A percentile compares a stretch with the other conserved stretches of the same genome.
Evolutionary conservation across 2,888 invertebrate genomes (phyloP).

Genomic region (Megastigmus dorsalis): DNA sequence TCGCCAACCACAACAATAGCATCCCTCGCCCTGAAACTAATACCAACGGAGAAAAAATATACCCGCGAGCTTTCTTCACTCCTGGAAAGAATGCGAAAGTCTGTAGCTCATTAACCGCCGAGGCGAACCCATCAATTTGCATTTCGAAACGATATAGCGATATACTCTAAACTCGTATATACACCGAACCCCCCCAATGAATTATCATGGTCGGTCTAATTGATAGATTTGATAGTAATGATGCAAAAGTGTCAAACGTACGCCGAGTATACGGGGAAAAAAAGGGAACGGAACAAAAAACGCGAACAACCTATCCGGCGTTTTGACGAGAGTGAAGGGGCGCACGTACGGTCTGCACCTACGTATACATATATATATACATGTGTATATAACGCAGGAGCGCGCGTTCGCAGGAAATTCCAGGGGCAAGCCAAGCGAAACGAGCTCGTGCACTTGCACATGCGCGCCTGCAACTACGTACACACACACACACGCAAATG

Average conservation of each 20-base stretch:
- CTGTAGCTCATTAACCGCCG: no score
- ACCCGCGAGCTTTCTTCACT: no score
- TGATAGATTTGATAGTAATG: conserved; percentile 21
- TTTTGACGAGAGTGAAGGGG: conserved; percentile 36
- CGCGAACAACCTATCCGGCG: neutral
- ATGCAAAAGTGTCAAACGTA: conserved; percentile 40
- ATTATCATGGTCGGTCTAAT: conserved; percentile 34
- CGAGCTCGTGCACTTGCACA: conserved; percentile 26
- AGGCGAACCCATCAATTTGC: neutral
- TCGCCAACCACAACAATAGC: no score
- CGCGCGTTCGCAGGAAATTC: conserved; percentile 42
- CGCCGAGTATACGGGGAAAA: neutral
- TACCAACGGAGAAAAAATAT: no score
- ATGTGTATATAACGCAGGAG: no score
- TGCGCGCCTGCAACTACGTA: neutral
- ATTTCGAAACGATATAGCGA: no score
- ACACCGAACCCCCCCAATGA: neutral
- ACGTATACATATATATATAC: neutral
- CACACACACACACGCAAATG: neutral
- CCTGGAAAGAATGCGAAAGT: no score
- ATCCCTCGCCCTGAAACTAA: no score
- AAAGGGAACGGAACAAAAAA: neutral
- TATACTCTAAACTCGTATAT: neutral
- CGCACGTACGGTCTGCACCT: neutral
- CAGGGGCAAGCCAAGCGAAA: conserved; percentile 41